Evolutionary conservation across 2,888 invertebrate species (phyloP).

Genomic region (Apamea sordens): DNA sequence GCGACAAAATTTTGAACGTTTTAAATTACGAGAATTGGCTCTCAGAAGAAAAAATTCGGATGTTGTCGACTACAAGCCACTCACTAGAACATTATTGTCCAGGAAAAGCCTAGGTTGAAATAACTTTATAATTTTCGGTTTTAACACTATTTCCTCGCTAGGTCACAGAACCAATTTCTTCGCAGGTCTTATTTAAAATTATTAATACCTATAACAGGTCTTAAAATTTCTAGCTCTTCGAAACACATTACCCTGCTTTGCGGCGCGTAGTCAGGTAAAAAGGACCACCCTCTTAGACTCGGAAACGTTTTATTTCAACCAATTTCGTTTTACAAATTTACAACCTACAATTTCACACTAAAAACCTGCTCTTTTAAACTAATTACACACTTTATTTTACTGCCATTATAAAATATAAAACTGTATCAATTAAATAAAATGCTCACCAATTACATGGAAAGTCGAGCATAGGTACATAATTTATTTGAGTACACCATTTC

Average conservation of each 20-base stretch:
- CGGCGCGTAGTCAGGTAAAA: background rate
- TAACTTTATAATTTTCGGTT: too few species aligned
- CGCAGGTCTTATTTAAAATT: background rate
- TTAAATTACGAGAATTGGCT: too few species aligned
- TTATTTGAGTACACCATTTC: slow-evolving; percentile 13
- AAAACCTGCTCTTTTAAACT: background rate
- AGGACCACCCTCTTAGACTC: slow-evolving; percentile 9
- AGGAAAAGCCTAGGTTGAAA: too few species aligned
- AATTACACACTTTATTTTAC: slow-evolving; percentile 24
- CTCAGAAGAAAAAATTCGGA: too few species aligned
- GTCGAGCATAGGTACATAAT: slow-evolving; percentile 19
- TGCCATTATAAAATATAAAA: slow-evolving; percentile 24
- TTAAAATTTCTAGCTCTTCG: background rate
- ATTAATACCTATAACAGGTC: background rate
- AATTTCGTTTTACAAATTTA: slow-evolving; percentile 25
- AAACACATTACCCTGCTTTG: too few species aligned
- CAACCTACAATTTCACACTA: slow-evolving; percentile 26
- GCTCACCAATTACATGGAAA: slow-evolving; percentile 38
- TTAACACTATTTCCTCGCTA: too few species aligned
- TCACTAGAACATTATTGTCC: too few species aligned
- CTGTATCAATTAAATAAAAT: slow-evolving; percentile 34
- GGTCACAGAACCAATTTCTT: background rate
- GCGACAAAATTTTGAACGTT: too few species aligned
- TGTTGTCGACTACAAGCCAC: too few species aligned
- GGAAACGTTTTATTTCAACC: background rate